Base-by-base conservation (phyloP, 2,797 vertebrate species). In the Thripadectes ignobilis region DNA sequence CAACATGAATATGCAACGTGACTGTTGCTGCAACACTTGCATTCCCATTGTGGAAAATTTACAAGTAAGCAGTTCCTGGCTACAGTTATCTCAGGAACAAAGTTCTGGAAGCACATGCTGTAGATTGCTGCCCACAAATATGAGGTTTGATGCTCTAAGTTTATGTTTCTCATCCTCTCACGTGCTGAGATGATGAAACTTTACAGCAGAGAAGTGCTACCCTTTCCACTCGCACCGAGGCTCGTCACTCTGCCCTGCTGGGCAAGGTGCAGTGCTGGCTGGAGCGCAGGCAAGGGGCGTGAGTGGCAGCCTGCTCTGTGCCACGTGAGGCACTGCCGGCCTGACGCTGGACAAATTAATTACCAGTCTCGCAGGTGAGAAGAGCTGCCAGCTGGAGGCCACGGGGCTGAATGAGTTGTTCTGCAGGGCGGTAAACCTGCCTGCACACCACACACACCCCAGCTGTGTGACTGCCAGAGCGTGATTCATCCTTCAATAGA, bases 1-100 rank as follows among this genome's bases (percentile, higher is more conserved):
- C 74, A 91, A 88, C 89, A 97, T 90, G 93, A 97, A 96, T 94
- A 95, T 43, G 79, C 81, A 97, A 95, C 41, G 61, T 79, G 84
- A 96, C 88, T 86, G 87, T 34, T 84, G 78, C 75, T 66, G 78
- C 73, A 95, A 97, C 75, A 87, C 90, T 89, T 94, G 90, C 83
- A 92, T 89, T 91, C 88, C 92, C 65, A 30, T 61, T 61, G 87
- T 0, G 18, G 85, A 96, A 95, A 92, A 93, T 66, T 69, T 76
- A 88, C 45, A 81, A 87, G 88, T 26, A 94, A 93, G 80, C 73
- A 88, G 39, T 46, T 95, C 83, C 67, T 68, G 69, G 75, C 63
- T 46, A 19, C 88, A 78, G 84, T 92, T 89, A 91, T 38, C 94
- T 58, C 39, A 32, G 61, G 81, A 91, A 24, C 75, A 72, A 93